These are phyloP conservation scores for Drosophila orena DNA, from an alignment of 1,140 invertebrate genomes.

Conservation along the genomic window DNA sequence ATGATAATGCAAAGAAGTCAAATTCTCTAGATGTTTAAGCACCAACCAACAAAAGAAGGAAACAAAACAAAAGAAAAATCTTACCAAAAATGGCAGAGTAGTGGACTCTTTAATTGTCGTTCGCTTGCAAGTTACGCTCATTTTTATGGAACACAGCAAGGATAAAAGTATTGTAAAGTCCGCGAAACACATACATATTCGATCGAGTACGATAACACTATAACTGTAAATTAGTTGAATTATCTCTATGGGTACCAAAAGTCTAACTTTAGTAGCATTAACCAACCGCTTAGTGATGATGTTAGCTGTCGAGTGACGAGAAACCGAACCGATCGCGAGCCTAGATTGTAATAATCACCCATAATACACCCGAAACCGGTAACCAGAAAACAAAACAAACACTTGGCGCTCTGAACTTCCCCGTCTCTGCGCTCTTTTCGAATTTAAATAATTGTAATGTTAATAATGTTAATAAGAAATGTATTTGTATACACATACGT, in stretches of 20 bases:
- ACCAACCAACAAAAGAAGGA: constrained; percentile 17
- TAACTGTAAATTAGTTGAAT: constrained; percentile 56
- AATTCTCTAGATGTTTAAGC: constrained; percentile 75
- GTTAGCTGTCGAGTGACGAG: constrained; percentile 46
- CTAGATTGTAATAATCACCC: constrained; percentile 28
- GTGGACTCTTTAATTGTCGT: constrained; percentile 33
- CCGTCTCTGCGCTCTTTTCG: constrained; percentile 72
- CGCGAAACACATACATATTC: constrained; percentile 23
- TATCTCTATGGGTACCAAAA: constrained; percentile 75
- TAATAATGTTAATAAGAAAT: constrained; percentile 38
- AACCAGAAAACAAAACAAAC: constrained; percentile 35
- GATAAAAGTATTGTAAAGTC: constrained; percentile 67
- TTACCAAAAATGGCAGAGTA: constrained; percentile 67
- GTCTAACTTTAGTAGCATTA: constrained; percentile 64
- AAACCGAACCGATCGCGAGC: constrained; percentile 19
- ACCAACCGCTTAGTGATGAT: constrained; percentile 57
- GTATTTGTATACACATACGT: constrained; percentile 38
- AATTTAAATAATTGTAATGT: constrained; percentile 80
- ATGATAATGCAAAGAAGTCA: constrained; percentile 74
- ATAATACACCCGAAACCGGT: constrained; percentile 4
- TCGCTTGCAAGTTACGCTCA: constrained; percentile 30
- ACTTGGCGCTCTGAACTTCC: constrained; percentile 72
- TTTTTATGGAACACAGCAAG: constrained; percentile 19
- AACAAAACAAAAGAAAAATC: constrained; percentile 39
- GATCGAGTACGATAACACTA: constrained; percentile 25